Base-by-base conservation (phyloP, 2,113 vertebrate species). In the Girardinichthys multiradiatus region DNA sequence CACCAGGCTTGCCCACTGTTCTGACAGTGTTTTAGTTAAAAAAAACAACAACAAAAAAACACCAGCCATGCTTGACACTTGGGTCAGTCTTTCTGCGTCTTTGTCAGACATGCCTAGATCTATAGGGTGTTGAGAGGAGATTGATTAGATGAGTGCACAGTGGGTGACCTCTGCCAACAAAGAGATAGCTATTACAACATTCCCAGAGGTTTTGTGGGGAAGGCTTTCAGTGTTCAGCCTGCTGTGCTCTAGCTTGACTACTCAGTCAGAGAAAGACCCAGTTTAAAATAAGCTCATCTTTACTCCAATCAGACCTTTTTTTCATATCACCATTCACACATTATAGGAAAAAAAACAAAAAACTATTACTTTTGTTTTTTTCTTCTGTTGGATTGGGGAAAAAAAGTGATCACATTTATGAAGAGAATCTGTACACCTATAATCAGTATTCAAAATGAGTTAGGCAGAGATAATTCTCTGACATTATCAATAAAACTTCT, bases 61-160 rank as follows among this genome's bases (percentile, higher is more conserved):
- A 28, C n/a, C 63, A 13, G 61, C 58, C 31, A 31, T 39, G 27
- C 21, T 26, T 64, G 72, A 58, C 79, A 63, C 77, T 68, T 17
- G 17, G 26, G 54, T 68, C 62, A 62, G 37, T 45, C 60, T 73
- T 58, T 62, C 64, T 37, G 67, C 59, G 61, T 70, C 61, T 54
- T 60, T 80, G 68, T 86, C 69, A 77, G 64, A 83, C 67, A 83
- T 13, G 58, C 62, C 33, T 65, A 68, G 65, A 64, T 70, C 67
- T 82, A 68, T 29, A 33, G 51, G 35, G 24, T 48, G 70, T 79
- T 78, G 67, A 68, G 70, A 72, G 57, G 79, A 71, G 82, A 87
- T 88, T 83, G 87, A 90, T 90, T 81, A 79, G 68, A 31, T 68
- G 72, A 83, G 76, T 60, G 77, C 81, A 76, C 28, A 76, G 77